Evolutionary conservation across 2,888 invertebrate genomes (phyloP), one percentile per base, ranked within the genome.

Genomic region (Drosophila mulleri): DNA sequence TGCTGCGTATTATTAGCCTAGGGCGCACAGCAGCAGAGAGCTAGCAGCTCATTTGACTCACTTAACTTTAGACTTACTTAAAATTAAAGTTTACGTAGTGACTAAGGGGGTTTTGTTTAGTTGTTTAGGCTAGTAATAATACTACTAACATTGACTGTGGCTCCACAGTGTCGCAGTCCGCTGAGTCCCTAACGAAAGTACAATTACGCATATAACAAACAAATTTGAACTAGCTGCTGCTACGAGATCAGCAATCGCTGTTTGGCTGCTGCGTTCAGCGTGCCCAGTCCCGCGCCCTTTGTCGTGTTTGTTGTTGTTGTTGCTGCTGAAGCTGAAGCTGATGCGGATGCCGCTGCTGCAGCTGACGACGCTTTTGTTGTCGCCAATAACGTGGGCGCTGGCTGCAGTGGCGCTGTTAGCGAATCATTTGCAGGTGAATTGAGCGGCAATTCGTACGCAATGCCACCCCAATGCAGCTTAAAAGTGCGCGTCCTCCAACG

Each of bases 381-480:
- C 4, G 71, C 16, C 5, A 48, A 26, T 66, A 87, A 71, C 87
- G 89, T 83, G 9, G 88, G 84, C 56, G 79, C 84, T 9, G 83
- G 83, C 47, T 85, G 82, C 66, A 73, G 66, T 9, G 83, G 80
- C 45, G 67, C 56, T 45, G 77, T 61, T 6, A 66, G 57, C 2
- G 66, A 48, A 37, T 85, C 82, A 29, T 65, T 45, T 42, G 80
- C 63, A 54, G 86, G 68, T 71, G 67, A 48, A 20, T 96, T 96
- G 80, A 97, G 95, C 94, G 78, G 78, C 42, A 78, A 16, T 44
- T 98, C 97, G 91, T 98, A 98, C 56, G 98, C 98, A 53, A 97
- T 94, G 41, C 99, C 99, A 75, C 99, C 99, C 99, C 99, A 99
- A 86, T 96, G 96, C 74, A 99, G 94, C 92, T 96, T 96, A 94